A percentile compares a stretch with the other conserved stretches of the same genome.
These are phyloP conservation scores for Origma solitaria DNA, from an alignment of 2,113 vertebrate species.

Conservation along the genomic window DNA sequence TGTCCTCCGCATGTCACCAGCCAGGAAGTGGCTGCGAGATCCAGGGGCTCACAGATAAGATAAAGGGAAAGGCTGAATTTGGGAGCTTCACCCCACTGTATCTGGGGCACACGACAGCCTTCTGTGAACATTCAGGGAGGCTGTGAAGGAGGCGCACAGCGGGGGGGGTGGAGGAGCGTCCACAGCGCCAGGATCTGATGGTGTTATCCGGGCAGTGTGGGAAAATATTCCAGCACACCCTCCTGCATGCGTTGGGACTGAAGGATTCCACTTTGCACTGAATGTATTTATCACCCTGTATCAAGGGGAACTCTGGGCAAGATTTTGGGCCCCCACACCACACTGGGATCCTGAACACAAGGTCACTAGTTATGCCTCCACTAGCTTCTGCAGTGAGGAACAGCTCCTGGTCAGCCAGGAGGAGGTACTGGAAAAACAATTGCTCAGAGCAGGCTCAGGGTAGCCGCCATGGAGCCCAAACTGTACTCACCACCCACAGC, in stretches of 20 bases:
- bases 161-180: not conserved
- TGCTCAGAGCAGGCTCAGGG: accelerated
- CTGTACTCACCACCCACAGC: not conserved
- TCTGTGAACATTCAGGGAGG: not conserved
- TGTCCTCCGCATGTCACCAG: slow-evolving; percentile 13
- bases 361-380: not conserved
- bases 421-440: not conserved
- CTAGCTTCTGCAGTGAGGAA: not conserved
- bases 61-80: slow-evolving; percentile 36
- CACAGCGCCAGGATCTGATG: accelerated
- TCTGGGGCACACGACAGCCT: not conserved
- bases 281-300: accelerated
- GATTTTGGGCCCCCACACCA: not conserved
- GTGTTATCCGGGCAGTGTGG: not conserved
- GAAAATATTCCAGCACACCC: not conserved
- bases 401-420: not conserved
- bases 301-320: not conserved
- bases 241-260: accelerated
- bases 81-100: not conserved
- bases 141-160: accelerated
- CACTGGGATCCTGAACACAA: not conserved
- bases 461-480: not conserved
- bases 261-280: not conserved
- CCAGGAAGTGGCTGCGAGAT: slow-evolving; percentile 44
- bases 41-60: slow-evolving; percentile 35